A percentile compares a stretch with the other conserved stretches of the same genome.
These are phyloP conservation scores for Carposina sasakii DNA, from an alignment of 1,140 invertebrate species.

Conservation along the genomic window DNA sequence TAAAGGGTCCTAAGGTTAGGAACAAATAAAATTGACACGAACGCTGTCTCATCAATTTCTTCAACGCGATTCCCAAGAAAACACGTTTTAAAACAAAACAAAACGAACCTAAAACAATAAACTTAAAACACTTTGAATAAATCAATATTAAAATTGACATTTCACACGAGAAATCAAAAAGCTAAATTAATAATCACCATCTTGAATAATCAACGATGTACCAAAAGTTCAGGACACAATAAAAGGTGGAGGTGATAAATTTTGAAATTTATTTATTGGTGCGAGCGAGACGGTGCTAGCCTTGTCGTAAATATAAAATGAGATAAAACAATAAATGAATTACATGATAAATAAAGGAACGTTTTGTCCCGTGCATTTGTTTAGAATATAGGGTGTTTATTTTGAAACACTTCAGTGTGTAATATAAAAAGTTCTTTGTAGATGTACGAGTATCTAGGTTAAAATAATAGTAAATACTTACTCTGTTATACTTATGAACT, in stretches of 20 bases:
- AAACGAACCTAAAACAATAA: constrained; percentile 14
- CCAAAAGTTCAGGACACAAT: constrained; percentile 27
- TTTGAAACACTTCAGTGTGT: too few species aligned
- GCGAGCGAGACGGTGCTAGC: constrained; percentile 38
- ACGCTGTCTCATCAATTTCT: too few species aligned
- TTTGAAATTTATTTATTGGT: constrained; percentile 53
- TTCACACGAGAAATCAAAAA: constrained; percentile 53
- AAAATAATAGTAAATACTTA: too few species aligned
- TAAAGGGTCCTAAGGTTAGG: too few species aligned
- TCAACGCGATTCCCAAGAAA: too few species aligned
- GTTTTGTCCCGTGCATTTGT: constrained; percentile 54
- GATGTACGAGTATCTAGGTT: too few species aligned
- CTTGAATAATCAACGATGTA: constrained; percentile 46
- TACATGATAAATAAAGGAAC: constrained; percentile 64
- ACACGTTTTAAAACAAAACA: constrained; percentile 7
- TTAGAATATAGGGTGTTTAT: constrained; percentile 46
- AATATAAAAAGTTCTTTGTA: too few species aligned
- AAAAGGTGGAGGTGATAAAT: constrained; percentile 58
- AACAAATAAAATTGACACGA: too few species aligned
- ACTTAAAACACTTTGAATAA: constrained; percentile 39
- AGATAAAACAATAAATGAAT: constrained; percentile 71
- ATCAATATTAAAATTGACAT: constrained; percentile 63
- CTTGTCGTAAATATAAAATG: constrained; percentile 60
- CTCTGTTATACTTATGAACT: too few species aligned
- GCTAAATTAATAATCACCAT: constrained; percentile 51